Conservation (phyloP, 2,113 vertebrate species). For the Leptocoma aspasia region DNA sequence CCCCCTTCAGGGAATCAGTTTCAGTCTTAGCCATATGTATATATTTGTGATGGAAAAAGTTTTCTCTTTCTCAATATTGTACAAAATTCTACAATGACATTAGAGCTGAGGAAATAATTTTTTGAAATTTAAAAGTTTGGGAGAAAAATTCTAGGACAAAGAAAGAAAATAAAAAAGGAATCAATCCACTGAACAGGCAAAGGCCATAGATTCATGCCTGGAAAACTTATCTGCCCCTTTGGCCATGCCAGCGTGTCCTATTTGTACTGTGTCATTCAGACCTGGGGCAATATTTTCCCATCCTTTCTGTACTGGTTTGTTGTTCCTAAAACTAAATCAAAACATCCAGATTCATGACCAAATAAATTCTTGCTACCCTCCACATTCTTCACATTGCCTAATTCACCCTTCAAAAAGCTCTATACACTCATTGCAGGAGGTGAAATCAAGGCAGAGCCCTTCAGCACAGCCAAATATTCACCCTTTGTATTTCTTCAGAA, state of each 20-base stretch:
- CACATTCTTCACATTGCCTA: neutral
- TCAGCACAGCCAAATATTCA: neutral
- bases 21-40: neutral
- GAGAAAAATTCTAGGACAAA: neutral
- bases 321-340: neutral
- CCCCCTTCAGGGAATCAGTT: neutral
- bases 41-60: neutral
- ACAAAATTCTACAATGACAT: neutral
- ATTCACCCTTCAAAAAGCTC: neutral
- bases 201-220: neutral
- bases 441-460: neutral
- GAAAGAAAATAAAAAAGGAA: neutral
- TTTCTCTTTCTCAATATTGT: neutral
- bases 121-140: neutral
- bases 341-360: neutral
- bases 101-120: neutral
- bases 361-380: neutral
- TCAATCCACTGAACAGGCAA: neutral
- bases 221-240: neutral
- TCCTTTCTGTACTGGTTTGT: neutral
- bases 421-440: accelerated
- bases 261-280: neutral
- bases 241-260: neutral
- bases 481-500: neutral
- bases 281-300: neutral